These are phyloP conservation scores for Heliconius eleuchia DNA, from an alignment of 1,140 invertebrate genomes.

Conservation along the genomic window DNA sequence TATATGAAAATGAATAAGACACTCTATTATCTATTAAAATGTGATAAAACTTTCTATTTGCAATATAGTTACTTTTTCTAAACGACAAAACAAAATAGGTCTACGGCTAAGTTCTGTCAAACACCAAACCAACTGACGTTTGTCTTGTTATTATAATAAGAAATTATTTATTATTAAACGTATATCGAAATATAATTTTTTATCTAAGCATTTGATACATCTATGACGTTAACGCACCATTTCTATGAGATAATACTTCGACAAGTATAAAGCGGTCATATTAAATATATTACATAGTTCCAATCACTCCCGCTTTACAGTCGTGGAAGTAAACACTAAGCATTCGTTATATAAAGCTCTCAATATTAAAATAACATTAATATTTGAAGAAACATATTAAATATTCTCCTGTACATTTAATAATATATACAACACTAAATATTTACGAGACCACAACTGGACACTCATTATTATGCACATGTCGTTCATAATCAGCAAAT, in stretches of 20 bases:
- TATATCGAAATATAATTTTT: conserved; percentile 22
- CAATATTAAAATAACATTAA: conserved; percentile 41
- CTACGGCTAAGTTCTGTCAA: neutral
- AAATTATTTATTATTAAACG: conserved; percentile 13
- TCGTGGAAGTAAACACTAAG: conserved; percentile 36
- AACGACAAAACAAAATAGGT: neutral
- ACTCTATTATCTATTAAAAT: conserved; percentile 15
- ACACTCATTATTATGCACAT: conserved; percentile 7
- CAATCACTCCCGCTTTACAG: conserved; percentile 10
- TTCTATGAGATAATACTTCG: conserved; percentile 23
- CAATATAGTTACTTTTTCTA: neutral
- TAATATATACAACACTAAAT: conserved; percentile 39
- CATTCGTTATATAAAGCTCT: conserved; percentile 48
- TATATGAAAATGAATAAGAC: conserved; percentile 22
- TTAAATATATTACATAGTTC: conserved; percentile 14
- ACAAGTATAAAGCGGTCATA: conserved; percentile 13
- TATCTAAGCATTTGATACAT: conserved; percentile 25
- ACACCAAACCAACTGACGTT: neutral
- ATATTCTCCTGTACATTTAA: conserved; percentile 40
- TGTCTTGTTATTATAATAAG: neutral
- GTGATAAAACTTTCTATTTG: conserved; percentile 11
- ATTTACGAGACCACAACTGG: conserved; percentile 24
- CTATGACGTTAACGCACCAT: conserved; percentile 33
- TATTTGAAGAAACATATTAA: conserved; percentile 40
- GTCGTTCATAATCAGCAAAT: conserved; percentile 29